Base-by-base conservation (phyloP, 2,888 invertebrate species). In the Microdon myrmicae region DNA sequence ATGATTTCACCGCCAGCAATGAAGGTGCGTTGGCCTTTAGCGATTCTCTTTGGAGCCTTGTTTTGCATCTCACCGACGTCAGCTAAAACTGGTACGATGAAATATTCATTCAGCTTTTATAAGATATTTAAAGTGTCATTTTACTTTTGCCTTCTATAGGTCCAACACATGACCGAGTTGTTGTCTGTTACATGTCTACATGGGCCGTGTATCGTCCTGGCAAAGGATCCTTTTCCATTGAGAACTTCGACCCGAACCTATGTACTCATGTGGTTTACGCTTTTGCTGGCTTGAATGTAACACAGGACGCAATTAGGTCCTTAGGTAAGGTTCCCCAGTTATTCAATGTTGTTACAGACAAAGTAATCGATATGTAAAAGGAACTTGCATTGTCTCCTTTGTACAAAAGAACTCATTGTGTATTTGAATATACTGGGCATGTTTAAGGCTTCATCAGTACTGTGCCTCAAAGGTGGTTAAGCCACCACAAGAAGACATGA, bases 201-300 rank as follows among this genome's bases (percentile, higher is more conserved):
- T 92, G 92, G 92, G 88, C 92, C 0, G 85, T 84, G 0, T 92
- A 92, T 80, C 82, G 92, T 10, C 84, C 85, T 0, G 83, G 79
- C 0, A 82, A 80, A 14, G 92, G 89, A 0, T 83, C 83, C 66
- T 92, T 87, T 77, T 81, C 81, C 2, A 79, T 89, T 12, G 85
- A 86, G 17, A 82, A 90, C 74, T 83, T 92, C 67, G 87, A 88
- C 68, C 88, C 92, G 0, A 83, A 83, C 8, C 81, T 91, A 4
- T 93, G 93, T 76, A 92, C 92, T 0, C 92, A 92, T 72, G 80
- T 90, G 5, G 85, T 93, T 6, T 93, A 93, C 73, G 86, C 91
- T 3, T 93, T 93, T 76, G 89, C 90, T 8, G 92, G 92, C 0
- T 79, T 94, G 16, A 86, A 92, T 69, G 82, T 83, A 7, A 81